Evolutionary conservation across 2,888 invertebrate genomes (phyloP).

Genomic region (Tachina fera): DNA sequence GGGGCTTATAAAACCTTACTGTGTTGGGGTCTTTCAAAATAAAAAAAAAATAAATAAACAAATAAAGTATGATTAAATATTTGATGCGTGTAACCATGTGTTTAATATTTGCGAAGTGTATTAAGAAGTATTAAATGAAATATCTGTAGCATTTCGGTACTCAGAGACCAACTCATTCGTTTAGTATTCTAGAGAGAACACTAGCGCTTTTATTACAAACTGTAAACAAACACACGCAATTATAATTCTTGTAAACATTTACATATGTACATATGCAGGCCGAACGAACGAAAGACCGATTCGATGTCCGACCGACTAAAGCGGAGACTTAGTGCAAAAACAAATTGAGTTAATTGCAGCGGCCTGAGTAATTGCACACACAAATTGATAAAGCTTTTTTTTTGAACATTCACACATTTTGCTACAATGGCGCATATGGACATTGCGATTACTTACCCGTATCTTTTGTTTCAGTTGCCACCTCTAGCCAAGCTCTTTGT

Average conservation of each 20-base stretch:
- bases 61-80: background rate
- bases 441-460: constrained; percentile 76
- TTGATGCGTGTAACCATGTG: background rate
- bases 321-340: constrained; percentile 28
- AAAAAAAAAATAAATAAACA: background rate
- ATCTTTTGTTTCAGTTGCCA: constrained; percentile 81
- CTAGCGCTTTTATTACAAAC: constrained; percentile 1
- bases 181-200: constrained; percentile 13
- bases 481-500: constrained; percentile 80
- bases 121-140: constrained; percentile 44
- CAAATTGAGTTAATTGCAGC: constrained; percentile 58
- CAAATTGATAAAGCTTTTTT: constrained; percentile 3
- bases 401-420: background rate
- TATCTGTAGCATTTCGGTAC: background rate
- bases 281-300: constrained; percentile 38
- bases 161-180: constrained; percentile 3
- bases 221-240: background rate
- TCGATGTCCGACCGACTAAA: constrained; percentile 32
- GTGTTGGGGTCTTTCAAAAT: no score
- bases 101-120: constrained; percentile 23
- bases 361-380: constrained; percentile 50
- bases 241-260: background rate
- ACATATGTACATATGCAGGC: constrained; percentile 36
- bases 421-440: constrained; percentile 7
- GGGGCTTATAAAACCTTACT: no score